A percentile compares a stretch with the other conserved stretches of the same genome.
phyloP scores from a whole-genome alignment of 1,140 invertebrate species.

The Drosophila nikananu region DNA sequence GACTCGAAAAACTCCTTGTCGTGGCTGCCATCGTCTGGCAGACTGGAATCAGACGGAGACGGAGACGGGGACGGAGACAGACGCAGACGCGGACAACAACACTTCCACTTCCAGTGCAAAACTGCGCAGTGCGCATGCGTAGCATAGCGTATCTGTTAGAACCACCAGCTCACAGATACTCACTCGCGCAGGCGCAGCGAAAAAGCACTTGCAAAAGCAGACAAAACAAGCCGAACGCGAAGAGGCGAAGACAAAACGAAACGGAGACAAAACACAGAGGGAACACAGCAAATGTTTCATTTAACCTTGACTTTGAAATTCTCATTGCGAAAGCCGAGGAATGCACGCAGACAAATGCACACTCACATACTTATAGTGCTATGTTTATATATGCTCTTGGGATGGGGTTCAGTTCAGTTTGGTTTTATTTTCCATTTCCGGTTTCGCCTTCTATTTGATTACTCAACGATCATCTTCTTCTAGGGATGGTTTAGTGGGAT shows the following conservation, averaged over 20 bases:
- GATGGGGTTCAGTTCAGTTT: not conserved
- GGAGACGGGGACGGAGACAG: not conserved
- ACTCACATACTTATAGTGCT: constrained; percentile 12
- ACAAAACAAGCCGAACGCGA: constrained; percentile 38
- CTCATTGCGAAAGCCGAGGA: constrained; percentile 67
- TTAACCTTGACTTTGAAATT: constrained; percentile 81
- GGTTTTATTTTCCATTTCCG: constrained; percentile 45
- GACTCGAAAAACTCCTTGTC: constrained; percentile 15
- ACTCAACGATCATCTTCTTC: not conserved
- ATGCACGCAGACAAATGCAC: constrained; percentile 40
- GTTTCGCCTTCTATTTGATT: constrained; percentile 23
- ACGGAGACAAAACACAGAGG: constrained; percentile 22
- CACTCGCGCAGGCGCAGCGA: constrained; percentile 29
- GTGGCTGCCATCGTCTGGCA: constrained; percentile 36
- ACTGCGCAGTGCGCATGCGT: constrained; percentile 63
- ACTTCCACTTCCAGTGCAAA: constrained; percentile 31
- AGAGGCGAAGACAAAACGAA: constrained; percentile 28
- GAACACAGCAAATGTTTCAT: constrained; percentile 59
- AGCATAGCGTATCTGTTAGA: constrained; percentile 72
- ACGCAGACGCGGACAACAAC: constrained; percentile 18
- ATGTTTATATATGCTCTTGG: not conserved
- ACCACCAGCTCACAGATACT: constrained; percentile 35
- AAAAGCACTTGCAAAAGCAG: constrained; percentile 61
- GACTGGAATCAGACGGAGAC: constrained; percentile 33
- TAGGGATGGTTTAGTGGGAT: not conserved